These are phyloP conservation scores for Crypturellus undulatus DNA, from an alignment of 2,113 vertebrate species.

Conservation along the genomic window DNA sequence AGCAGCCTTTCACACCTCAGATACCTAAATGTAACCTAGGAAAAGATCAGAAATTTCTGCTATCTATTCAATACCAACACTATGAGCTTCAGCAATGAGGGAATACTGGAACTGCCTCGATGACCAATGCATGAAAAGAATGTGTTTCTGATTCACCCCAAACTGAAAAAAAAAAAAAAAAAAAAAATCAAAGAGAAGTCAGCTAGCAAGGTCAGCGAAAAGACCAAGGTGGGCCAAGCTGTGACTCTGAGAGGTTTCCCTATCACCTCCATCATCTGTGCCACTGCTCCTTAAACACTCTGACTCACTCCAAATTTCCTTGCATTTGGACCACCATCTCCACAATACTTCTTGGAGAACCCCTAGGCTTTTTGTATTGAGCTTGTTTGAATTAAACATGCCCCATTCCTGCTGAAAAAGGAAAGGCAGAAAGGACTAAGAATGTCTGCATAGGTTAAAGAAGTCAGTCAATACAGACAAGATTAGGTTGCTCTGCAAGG, in stretches of 20 bases:
- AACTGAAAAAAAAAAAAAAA: not conserved
- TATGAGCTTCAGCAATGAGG: not conserved
- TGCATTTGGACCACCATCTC: not conserved
- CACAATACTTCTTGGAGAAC: not conserved
- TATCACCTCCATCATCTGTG: not conserved
- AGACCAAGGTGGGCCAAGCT: not conserved
- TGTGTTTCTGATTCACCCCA: not conserved
- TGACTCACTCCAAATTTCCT: not conserved
- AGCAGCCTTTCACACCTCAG: not conserved
- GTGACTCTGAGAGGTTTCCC: not conserved
- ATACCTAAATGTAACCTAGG: not conserved
- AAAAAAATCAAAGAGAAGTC: not conserved
- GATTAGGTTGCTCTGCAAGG: not conserved
- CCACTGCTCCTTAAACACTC: not conserved
- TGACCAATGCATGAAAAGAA: not conserved
- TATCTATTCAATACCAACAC: not conserved
- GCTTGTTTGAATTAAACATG: not conserved
- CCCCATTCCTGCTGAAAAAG: not conserved
- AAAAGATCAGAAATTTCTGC: not conserved
- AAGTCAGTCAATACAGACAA: not conserved
- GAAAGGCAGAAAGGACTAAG: not conserved
- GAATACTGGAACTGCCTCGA: not conserved
- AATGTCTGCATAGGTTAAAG: not conserved
- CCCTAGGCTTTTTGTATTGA: not conserved
- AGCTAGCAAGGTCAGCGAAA: not conserved